Evolutionary conservation across 2,113 vertebrate species (phyloP).

Genomic region (Cryptomyrus ogoouensis): DNA sequence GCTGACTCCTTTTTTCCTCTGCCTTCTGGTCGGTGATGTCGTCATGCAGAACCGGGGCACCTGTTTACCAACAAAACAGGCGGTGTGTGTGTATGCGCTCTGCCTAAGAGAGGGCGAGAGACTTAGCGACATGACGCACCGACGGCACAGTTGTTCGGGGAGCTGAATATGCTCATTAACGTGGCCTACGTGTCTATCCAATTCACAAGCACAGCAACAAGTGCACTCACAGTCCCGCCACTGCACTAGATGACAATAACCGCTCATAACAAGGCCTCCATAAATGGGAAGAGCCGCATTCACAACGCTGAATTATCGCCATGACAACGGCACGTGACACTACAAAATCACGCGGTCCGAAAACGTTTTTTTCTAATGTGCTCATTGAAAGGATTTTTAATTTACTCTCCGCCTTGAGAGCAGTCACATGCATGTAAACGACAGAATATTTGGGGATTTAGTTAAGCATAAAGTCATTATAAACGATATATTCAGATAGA

Average conservation of each 20-base stretch:
- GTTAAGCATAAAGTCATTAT: background rate
- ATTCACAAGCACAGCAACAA: background rate
- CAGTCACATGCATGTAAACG: background rate
- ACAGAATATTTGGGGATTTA: background rate
- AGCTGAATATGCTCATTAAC: background rate
- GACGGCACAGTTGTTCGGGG: background rate
- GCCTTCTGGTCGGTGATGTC: slow-evolving; percentile 43
- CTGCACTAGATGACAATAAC: background rate
- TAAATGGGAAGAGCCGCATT: background rate
- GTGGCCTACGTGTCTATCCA: background rate
- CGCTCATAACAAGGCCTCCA: background rate
- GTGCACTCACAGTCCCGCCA: background rate
- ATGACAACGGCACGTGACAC: slow-evolving; percentile 8
- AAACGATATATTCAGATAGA: background rate
- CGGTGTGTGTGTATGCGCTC: slow-evolving; percentile 79
- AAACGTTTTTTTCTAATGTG: slow-evolving; percentile 8
- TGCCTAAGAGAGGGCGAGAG: slow-evolving; percentile 66
- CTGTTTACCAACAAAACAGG: slow-evolving; percentile 80
- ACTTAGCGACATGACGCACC: slow-evolving; percentile 20
- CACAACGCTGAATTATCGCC: background rate
- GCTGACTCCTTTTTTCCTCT: slow-evolving; percentile 52
- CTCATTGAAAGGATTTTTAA: background rate
- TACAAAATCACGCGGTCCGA: background rate
- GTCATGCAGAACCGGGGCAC: slow-evolving; percentile 53
- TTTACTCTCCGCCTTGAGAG: background rate